Conservation (phyloP, 2,888 invertebrate species). For the Synanthedon myopaeformis region DNA sequence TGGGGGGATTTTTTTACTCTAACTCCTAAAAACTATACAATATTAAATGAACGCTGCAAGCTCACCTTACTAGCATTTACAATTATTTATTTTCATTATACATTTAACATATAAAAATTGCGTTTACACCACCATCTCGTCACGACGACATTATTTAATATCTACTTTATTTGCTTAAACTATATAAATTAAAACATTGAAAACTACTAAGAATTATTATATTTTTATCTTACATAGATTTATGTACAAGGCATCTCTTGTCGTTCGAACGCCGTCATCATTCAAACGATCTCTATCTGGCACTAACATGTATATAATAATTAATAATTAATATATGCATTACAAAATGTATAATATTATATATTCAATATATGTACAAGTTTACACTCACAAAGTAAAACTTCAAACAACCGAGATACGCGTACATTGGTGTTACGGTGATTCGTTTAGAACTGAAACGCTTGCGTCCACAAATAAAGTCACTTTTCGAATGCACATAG, state of each 20-base stretch:
- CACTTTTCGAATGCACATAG: no score
- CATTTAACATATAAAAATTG: constrained; percentile 34
- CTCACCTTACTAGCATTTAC: constrained; percentile 45
- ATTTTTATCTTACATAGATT: constrained; percentile 31
- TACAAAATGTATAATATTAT: constrained; percentile 63
- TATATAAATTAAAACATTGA: constrained; percentile 66
- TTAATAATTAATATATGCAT: constrained; percentile 23
- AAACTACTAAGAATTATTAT: constrained; percentile 53
- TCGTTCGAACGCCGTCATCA: constrained; percentile 51
- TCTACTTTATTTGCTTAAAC: constrained; percentile 38
- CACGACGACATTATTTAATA: constrained; percentile 55
- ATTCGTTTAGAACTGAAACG: constrained; percentile 22
- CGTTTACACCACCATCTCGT: constrained; percentile 35
- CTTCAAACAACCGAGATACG: constrained; percentile 60
- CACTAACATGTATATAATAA: constrained; percentile 57
- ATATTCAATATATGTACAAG: constrained; percentile 43
- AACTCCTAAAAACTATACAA: constrained; percentile 4
- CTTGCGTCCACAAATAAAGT: constrained; percentile 17
- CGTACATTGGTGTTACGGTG: constrained; percentile 43
- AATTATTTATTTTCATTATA: constrained; percentile 16
- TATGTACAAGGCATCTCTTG: constrained; percentile 65
- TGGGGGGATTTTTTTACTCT: background rate
- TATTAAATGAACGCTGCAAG: constrained; percentile 55
- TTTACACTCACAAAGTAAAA: constrained; percentile 66
- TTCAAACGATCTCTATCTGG: constrained; percentile 58